Percentiles rank a stretch among this genome's conserved stretches.
phyloP scores from a whole-genome alignment of 2,113 vertebrate species.

The Pelecanus crispus region DNA sequence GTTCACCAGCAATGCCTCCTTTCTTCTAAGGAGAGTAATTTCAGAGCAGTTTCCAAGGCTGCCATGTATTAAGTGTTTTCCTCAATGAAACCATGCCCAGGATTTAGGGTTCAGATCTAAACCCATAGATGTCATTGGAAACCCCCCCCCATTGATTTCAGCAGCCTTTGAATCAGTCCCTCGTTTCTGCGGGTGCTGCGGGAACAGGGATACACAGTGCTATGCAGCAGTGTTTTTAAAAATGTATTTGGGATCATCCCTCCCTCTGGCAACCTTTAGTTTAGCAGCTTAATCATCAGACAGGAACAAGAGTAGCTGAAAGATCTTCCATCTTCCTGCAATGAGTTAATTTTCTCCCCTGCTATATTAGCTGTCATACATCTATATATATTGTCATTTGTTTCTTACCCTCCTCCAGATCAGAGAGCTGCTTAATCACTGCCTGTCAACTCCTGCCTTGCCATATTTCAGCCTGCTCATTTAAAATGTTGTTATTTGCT shows the following conservation, averaged over 20 bases:
- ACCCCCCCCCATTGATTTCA: background rate
- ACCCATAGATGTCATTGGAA: accelerated
- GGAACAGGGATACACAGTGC: background rate
- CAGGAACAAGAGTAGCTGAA: background rate
- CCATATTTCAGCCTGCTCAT: slow-evolving; percentile 20
- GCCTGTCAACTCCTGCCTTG: slow-evolving; percentile 14
- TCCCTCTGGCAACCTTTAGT: background rate
- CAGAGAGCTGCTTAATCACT: slow-evolving; percentile 50
- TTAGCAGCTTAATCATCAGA: slow-evolving; percentile 5
- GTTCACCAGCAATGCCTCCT: background rate
- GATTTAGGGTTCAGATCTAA: background rate
- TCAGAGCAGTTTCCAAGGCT: background rate
- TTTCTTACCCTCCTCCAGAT: slow-evolving; percentile 34
- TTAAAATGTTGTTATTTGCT: slow-evolving; percentile 36
- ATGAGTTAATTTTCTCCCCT: slow-evolving; percentile 30
- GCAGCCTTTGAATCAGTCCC: background rate
- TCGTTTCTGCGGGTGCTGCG: background rate
- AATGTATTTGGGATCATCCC: background rate
- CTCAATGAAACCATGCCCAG: background rate
- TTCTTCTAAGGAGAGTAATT: background rate
- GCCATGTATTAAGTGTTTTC: background rate
- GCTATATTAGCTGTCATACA: background rate
- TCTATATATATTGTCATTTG: slow-evolving; percentile 17
- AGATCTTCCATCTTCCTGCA: background rate
- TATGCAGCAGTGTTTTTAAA: background rate